phyloP scores from a whole-genome alignment of 2,797 vertebrate species.

The Microctenopoma lineatum region DNA sequence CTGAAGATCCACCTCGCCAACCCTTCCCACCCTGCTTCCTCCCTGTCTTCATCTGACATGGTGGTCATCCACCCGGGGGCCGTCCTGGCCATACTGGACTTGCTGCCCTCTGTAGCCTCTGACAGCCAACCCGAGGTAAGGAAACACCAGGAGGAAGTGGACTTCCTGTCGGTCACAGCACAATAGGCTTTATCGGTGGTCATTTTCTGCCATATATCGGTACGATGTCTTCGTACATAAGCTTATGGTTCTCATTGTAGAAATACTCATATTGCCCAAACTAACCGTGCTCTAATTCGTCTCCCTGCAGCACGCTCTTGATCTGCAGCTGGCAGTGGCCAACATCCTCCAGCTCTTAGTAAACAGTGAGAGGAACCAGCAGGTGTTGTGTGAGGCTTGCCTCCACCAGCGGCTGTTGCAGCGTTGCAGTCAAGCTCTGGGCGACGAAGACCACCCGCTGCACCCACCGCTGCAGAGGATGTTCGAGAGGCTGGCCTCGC shows the following conservation, averaged over 20 bases:
- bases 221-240: too few relatives aligned
- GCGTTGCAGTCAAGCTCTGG: conserved; percentile 92
- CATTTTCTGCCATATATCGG: too few relatives aligned
- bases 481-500: conserved; percentile 97
- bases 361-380: conserved; percentile 96
- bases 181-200: too few relatives aligned
- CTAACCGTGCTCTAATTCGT: neutral
- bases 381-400: conserved; percentile 94
- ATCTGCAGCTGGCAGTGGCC: conserved; percentile 95
- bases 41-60: conserved; percentile 80
- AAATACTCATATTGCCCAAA: neutral
- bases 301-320: conserved; percentile 89
- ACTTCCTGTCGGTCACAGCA: conserved; percentile 25
- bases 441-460: conserved; percentile 94
- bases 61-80: conserved; percentile 97
- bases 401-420: conserved; percentile 95
- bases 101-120: conserved; percentile 92
- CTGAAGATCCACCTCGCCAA: conserved; percentile 86
- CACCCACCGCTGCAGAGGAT: conserved; percentile 96
- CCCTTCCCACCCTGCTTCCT: conserved; percentile 77
- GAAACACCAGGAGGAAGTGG: conserved; percentile 14
- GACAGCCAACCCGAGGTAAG: conserved; percentile 93
- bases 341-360: conserved; percentile 95
- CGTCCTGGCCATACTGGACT: conserved; percentile 93
- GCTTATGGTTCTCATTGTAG: neutral